phyloP scores from a whole-genome alignment of 2,113 vertebrate species.

The Syngnathus floridae region DNA sequence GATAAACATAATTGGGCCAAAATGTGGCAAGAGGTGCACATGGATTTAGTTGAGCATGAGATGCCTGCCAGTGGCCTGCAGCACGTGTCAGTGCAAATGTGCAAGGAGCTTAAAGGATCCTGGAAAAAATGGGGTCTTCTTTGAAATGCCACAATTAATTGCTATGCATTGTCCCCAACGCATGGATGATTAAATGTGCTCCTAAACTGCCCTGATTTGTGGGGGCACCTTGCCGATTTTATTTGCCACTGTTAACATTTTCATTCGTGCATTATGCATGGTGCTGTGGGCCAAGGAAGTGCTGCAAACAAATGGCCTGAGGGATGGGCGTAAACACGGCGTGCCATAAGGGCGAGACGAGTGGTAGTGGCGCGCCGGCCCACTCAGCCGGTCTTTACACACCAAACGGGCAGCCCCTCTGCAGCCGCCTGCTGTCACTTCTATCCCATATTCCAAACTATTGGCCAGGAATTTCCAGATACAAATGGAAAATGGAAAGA shows the following conservation, averaged over 20 bases:
- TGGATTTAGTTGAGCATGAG: slow-evolving; percentile 4
- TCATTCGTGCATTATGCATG: slow-evolving; percentile 77
- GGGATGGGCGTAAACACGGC: slow-evolving; percentile 68
- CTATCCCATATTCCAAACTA: slow-evolving; percentile 8
- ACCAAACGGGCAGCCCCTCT: slow-evolving; percentile 40
- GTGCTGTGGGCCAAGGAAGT: slow-evolving; percentile 70
- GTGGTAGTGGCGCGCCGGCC: slow-evolving; percentile 43
- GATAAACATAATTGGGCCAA: slow-evolving; percentile 55
- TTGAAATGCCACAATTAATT: slow-evolving; percentile 79
- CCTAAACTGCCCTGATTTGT: slow-evolving; percentile 78
- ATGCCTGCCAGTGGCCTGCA: slow-evolving; percentile 19
- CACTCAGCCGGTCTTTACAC: slow-evolving; percentile 35
- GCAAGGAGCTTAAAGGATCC: slow-evolving; percentile 44
- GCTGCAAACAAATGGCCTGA: slow-evolving; percentile 76
- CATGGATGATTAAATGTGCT: slow-evolving; percentile 74
- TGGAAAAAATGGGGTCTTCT: slow-evolving; percentile 69
- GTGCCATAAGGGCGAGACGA: slow-evolving; percentile 52
- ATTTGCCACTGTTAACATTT: slow-evolving; percentile 82
- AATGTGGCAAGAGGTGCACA: slow-evolving; percentile 34
- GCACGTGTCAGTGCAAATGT: slow-evolving; percentile 30
- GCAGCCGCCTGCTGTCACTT: slow-evolving; percentile 25
- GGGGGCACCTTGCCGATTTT: slow-evolving; percentile 79
- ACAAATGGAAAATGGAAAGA: slow-evolving; percentile 13
- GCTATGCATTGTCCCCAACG: slow-evolving; percentile 64
- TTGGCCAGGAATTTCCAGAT: slow-evolving; percentile 14